Conservation (phyloP, 2,113 vertebrate species). For the Ailurus styani region DNA sequence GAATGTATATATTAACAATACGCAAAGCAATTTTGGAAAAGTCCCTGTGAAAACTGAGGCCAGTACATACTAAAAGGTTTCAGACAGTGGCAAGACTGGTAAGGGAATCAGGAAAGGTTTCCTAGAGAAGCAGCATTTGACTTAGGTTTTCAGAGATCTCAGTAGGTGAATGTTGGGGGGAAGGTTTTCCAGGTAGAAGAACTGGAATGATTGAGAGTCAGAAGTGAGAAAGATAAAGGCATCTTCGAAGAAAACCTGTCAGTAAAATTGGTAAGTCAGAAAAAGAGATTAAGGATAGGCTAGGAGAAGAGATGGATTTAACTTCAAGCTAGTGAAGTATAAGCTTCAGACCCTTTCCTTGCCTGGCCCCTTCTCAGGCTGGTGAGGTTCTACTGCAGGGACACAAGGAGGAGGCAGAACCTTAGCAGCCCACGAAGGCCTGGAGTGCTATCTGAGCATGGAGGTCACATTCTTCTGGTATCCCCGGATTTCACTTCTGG, state of each 20-base stretch:
- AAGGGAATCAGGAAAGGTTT: neutral
- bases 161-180: neutral
- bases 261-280: neutral
- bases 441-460: neutral
- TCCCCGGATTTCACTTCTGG: neutral
- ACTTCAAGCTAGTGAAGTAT: neutral
- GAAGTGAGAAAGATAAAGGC: neutral
- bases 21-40: neutral
- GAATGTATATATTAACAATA: neutral
- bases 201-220: neutral
- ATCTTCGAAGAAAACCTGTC: neutral
- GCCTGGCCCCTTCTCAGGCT: neutral
- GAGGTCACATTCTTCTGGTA: neutral
- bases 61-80: neutral
- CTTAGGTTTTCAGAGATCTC: neutral
- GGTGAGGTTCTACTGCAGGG: neutral
- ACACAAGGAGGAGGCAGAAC: neutral
- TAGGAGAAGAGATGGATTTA: neutral
- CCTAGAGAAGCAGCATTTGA: neutral
- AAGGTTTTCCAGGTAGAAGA: neutral
- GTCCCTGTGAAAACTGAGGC: neutral
- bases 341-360: neutral
- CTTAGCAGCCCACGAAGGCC: neutral
- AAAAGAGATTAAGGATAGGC: neutral
- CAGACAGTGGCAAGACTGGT: neutral